Conservation (phyloP, 37 sponge, comb jelly and placozoan species). For the Eunapius fragilis region DNA sequence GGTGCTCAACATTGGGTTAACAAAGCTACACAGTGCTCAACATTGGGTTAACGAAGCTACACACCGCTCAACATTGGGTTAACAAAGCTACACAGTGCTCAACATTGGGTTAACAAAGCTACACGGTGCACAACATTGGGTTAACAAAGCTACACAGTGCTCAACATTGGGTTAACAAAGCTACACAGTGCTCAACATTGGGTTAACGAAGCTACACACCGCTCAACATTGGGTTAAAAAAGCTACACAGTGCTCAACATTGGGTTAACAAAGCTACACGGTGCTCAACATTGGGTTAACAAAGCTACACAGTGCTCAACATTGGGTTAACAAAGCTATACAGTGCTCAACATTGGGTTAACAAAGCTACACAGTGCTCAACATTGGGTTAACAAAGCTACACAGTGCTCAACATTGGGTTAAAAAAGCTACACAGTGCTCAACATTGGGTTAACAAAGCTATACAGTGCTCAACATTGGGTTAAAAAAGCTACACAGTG, state of each 20-base stretch:
- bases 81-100: neutral
- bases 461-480: neutral
- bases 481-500: neutral
- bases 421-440: neutral
- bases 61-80: neutral
- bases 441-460: neutral
- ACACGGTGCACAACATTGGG: no score
- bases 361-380: neutral
- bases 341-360: no score
- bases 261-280: neutral
- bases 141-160: neutral
- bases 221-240: neutral
- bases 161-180: neutral
- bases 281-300: neutral
- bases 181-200: neutral
- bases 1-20: no score
- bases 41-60: neutral
- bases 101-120: no score
- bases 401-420: neutral
- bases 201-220: neutral
- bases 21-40: neutral
- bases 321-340: no score
- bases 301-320: neutral
- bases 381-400: neutral
- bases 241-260: no score